These are phyloP conservation scores for Etheostoma spectabile DNA, from an alignment of 2,113 vertebrate species.

Conservation along the genomic window DNA sequence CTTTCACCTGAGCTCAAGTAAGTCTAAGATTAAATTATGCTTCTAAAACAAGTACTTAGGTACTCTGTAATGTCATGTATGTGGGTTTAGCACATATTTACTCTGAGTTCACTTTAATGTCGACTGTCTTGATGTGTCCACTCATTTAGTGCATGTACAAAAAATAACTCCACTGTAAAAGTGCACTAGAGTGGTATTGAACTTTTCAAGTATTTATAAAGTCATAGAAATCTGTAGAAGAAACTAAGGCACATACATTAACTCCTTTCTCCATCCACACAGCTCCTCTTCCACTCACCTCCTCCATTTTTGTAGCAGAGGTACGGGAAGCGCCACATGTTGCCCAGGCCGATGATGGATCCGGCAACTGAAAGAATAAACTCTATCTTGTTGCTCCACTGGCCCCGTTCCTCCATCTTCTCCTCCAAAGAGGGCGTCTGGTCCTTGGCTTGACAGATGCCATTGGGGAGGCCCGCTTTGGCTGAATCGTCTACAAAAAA, in stretches of 20 bases:
- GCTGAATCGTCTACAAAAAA: conserved; percentile 78
- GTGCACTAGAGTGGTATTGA: not conserved
- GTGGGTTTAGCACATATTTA: not conserved
- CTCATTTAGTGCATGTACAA: not conserved
- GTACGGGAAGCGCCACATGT: conserved; percentile 96
- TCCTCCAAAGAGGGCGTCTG: conserved; percentile 71
- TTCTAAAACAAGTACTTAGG: not conserved
- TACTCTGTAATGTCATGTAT: not conserved
- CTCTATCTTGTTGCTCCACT: conserved; percentile 95
- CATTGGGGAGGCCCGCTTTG: conserved; percentile 82
- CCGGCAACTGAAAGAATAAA: conserved; percentile 91
- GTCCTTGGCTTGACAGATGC: conserved; percentile 71
- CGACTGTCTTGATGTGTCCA: not conserved
- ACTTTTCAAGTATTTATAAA: not conserved
- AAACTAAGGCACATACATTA: not conserved
- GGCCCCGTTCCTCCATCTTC: conserved; percentile 87
- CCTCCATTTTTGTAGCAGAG: conserved; percentile 97
- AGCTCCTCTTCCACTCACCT: conserved; percentile 82
- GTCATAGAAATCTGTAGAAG: not conserved
- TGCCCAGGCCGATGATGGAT: conserved; percentile 94
- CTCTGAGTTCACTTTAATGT: not conserved
- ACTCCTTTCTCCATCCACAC: not conserved
- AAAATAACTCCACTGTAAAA: not conserved
- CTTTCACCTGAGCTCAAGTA: conserved; percentile 1
- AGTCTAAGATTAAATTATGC: not conserved